phyloP scores from a whole-genome alignment of 2,797 vertebrate species.

The Streptopelia turtur region DNA sequence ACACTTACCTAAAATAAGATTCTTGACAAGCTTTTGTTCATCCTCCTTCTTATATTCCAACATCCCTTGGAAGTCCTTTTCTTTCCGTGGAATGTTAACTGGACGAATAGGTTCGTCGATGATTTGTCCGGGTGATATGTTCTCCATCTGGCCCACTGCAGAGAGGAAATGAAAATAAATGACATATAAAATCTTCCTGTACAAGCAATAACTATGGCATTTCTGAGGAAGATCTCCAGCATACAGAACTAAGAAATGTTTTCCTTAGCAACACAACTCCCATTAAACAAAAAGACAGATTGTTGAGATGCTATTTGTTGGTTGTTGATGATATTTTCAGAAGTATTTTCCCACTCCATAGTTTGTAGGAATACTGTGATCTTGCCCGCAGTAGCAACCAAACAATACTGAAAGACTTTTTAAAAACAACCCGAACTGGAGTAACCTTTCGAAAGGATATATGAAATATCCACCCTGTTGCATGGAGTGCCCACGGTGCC shows the following conservation, averaged over 20 bases:
- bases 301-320: background rate
- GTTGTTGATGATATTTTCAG: background rate
- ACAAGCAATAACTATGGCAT: background rate
- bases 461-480: background rate
- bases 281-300: background rate
- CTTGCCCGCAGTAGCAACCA: background rate
- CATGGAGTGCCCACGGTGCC: background rate
- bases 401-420: background rate
- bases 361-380: background rate
- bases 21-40: constrained; percentile 95
- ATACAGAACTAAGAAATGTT: background rate
- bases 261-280: background rate
- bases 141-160: constrained; percentile 90
- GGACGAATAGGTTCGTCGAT: constrained; percentile 95
- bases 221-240: background rate
- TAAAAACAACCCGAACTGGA: background rate
- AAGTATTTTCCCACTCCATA: background rate
- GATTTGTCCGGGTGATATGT: constrained; percentile 93
- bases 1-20: constrained; percentile 92
- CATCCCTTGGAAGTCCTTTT: constrained; percentile 99
- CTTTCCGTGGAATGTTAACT: constrained; percentile 95
- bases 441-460: background rate
- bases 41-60: constrained; percentile 98
- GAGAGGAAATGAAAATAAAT: background rate
- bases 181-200: background rate